These are phyloP conservation scores for Druon quercuslanigerum DNA, from an alignment of 1,140 invertebrate genomes.

Conservation along the genomic window DNA sequence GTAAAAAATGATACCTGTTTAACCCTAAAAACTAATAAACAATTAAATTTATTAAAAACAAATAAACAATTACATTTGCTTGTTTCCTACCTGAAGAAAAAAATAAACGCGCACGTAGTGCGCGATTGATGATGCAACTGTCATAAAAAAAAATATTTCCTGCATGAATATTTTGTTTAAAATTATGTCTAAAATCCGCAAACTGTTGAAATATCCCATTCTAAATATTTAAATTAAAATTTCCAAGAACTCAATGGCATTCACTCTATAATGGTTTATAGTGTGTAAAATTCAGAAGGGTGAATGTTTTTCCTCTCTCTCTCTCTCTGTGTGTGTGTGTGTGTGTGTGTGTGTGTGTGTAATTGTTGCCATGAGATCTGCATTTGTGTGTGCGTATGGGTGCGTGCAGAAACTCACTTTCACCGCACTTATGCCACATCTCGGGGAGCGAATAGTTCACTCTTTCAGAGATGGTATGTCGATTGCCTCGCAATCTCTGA, in stretches of 20 bases:
- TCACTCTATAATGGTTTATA: neutral
- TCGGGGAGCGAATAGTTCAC: constrained; percentile 41
- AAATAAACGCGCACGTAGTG: too few species aligned
- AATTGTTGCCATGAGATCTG: constrained; percentile 38
- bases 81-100: too few species aligned
- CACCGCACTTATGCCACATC: constrained; percentile 53
- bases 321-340: neutral
- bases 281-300: constrained; percentile 16
- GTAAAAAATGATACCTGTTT: too few species aligned
- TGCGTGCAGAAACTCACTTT: constrained; percentile 64
- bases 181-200: too few species aligned
- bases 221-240: constrained; percentile 14
- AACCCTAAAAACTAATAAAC: too few species aligned
- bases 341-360: constrained; percentile 19
- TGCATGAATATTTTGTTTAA: too few species aligned
- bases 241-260: neutral
- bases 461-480: constrained; percentile 40
- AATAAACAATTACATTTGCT: too few species aligned
- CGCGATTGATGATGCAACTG: too few species aligned
- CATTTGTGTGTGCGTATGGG: constrained; percentile 40
- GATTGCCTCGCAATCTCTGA: constrained; percentile 36
- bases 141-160: too few species aligned
- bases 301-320: constrained; percentile 4
- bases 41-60: too few species aligned
- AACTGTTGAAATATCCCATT: neutral